Conservation (phyloP, 2,113 vertebrate species). For the Apeltes quadracus region DNA sequence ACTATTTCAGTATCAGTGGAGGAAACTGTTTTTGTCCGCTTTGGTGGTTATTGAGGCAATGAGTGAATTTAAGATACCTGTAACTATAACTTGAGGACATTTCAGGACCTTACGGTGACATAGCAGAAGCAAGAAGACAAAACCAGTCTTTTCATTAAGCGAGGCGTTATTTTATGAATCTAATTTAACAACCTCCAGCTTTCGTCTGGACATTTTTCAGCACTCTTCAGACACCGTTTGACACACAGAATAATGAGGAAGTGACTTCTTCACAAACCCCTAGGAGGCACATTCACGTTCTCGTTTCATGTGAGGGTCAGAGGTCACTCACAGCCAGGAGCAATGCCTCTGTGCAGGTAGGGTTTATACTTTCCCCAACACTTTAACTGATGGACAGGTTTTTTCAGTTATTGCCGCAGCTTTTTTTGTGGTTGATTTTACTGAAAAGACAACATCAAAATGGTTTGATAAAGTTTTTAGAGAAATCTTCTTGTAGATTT, state of each 20-base stretch:
- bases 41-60: not conserved
- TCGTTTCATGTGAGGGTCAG: conserved; percentile 61
- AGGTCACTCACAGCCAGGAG: conserved; percentile 56
- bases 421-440: conserved; percentile 1
- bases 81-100: conserved; percentile 1
- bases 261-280: conserved; percentile 50
- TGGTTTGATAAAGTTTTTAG: not conserved
- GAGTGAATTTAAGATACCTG: not conserved
- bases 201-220: conserved; percentile 27
- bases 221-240: conserved; percentile 23
- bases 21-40: not conserved
- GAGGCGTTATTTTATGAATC: not conserved
- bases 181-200: not conserved
- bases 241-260: conserved; percentile 47
- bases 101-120: not conserved
- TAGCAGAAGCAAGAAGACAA: not conserved
- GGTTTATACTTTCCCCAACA: conserved; percentile 21
- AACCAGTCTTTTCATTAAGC: not conserved
- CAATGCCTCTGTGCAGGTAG: conserved; percentile 33
- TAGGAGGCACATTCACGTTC: conserved; percentile 41
- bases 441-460: not conserved
- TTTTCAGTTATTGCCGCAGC: conserved; percentile 26
- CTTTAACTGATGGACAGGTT: conserved; percentile 36
- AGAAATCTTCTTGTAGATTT: not conserved
- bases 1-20: not conserved